Base-by-base conservation (phyloP, 2,113 vertebrate species). In the Peromyscus californicus region DNA sequence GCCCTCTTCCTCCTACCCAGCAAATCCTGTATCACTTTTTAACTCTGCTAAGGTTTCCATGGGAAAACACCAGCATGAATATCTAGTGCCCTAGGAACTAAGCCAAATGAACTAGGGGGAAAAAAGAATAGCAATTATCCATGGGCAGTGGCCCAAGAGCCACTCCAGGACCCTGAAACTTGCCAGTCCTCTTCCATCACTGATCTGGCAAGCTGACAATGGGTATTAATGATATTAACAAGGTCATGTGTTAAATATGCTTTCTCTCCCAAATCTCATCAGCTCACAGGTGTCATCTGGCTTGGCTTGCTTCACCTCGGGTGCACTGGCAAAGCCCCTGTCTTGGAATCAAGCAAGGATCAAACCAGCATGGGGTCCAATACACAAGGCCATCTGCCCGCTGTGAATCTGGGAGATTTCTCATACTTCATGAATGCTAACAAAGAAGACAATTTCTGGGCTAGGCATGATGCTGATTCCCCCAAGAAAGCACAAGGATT, bases 1-100 rank as follows among this genome's bases (percentile, higher is more conserved):
- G 79, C 21, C 16, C 29, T 89, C 59, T 72, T 82, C 22, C 39
- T 89, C 33, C 6, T 45, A 15, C 9, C 36, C 69, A 59, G 48
- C 5, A 78, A 78, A 84, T 89, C 21, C 24, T 57, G 11, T 67
- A 51, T 92, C 29, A 70, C 39, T 74, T 97, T 57, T 65, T 63
- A 95, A 80, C 26, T 96, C 86, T 94, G 89, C 61, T 79, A 93
- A 31, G 76, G 29, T 90, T 95, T 82, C 51, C 76, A 86, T n/a
- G 36, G 59, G 69, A 86, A 96, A 80, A 51, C 69, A 31, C 33
- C 74, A 90, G 70, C 74, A 95, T 39, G 94, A 91, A 79, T 90
- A 48, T 74, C 70, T 72, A 36, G 9, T 72, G 29, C 76, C 74
- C 67, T 94, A 94, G 94, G 63, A 97, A 78, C 70, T 42, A 63